Conservation (phyloP, 2,113 vertebrate genomes). For the Nothobranchius kuhntae region DNA sequence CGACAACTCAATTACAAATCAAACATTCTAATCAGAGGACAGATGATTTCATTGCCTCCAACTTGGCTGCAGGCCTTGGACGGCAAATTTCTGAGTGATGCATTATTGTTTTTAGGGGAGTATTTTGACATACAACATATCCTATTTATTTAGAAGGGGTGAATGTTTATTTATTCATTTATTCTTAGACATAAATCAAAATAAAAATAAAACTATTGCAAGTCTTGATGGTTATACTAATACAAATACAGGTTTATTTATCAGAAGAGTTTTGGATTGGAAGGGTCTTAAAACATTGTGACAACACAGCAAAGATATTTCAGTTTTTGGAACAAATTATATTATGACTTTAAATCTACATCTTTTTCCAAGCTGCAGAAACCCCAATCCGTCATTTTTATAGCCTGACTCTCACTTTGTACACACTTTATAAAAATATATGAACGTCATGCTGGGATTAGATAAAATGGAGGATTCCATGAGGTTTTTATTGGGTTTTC, state of each 20-base stretch:
- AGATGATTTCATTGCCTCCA: not conserved
- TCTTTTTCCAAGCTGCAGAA: not conserved
- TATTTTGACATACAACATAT: not conserved
- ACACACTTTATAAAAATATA: not conserved
- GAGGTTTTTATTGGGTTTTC: not conserved
- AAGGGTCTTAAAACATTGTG: too few relatives aligned
- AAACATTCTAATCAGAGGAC: not conserved
- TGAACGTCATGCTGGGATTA: not conserved
- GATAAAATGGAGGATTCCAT: not conserved
- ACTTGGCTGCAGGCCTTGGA: not conserved
- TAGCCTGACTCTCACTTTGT: not conserved
- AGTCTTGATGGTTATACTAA: too few relatives aligned
- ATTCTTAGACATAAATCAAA: too few relatives aligned
- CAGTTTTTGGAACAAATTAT: not conserved
- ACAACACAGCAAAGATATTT: too few relatives aligned
- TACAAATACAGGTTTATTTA: too few relatives aligned
- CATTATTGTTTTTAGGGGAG: not conserved
- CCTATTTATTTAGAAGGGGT: not conserved
- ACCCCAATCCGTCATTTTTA: not conserved
- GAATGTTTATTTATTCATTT: too few relatives aligned
- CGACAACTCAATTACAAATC: not conserved
- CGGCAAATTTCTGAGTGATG: not conserved
- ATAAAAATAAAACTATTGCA: too few relatives aligned
- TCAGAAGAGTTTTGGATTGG: too few relatives aligned
- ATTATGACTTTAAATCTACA: not conserved